Conservation (phyloP, 2,113 vertebrate species). For the Orthochromis malagaraziensis region DNA sequence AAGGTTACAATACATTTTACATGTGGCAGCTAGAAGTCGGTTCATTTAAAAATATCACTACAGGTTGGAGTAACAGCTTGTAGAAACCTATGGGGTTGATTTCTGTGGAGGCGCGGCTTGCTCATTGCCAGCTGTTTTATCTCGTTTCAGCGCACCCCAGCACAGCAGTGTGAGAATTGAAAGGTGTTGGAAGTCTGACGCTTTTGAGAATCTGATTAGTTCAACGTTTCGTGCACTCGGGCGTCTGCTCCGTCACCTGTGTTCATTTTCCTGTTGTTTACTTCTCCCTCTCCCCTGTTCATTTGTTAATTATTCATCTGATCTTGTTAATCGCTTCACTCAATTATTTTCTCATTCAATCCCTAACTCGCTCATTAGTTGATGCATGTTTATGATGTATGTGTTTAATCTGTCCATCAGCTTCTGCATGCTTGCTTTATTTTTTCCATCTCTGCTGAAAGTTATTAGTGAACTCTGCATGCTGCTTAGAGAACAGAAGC, state of each 20-base stretch:
- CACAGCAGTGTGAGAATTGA: neutral
- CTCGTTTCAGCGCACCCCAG: neutral
- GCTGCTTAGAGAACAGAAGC: constrained; percentile 6
- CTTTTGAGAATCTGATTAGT: neutral
- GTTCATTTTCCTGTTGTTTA: neutral
- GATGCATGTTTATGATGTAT: neutral
- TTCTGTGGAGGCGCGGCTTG: neutral
- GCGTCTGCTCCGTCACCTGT: neutral
- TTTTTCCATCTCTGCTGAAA: neutral
- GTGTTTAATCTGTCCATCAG: neutral
- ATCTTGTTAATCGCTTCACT: neutral
- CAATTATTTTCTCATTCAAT: constrained; percentile 4
- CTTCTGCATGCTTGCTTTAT: neutral
- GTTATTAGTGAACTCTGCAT: constrained; percentile 18
- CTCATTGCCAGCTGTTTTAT: neutral
- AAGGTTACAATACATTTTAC: neutral
- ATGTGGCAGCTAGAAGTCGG: neutral
- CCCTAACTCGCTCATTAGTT: neutral
- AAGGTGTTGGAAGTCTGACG: neutral
- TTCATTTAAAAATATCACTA: neutral
- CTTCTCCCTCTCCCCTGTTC: neutral
- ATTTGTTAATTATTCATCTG: constrained; percentile 1
- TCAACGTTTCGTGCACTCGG: neutral
- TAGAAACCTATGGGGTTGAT: neutral
- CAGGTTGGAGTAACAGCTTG: neutral